Percentiles rank a stretch among this genome's conserved stretches.
Conservation (phyloP, 1,140 invertebrate species). For the Delia radicum region DNA sequence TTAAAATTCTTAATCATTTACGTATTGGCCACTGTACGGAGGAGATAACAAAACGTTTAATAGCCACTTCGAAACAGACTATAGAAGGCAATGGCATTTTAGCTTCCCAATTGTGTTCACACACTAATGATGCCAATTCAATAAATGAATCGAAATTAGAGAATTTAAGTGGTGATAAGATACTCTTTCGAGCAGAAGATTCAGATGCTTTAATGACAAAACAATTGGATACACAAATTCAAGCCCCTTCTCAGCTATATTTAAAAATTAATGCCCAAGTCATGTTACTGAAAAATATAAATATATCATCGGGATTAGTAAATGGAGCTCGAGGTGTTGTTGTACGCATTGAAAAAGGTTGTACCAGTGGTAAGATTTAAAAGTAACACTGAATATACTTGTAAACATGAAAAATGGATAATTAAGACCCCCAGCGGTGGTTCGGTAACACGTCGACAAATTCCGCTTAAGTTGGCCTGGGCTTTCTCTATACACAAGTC, state of each 20-base stretch:
- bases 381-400: slow-evolving; percentile 70
- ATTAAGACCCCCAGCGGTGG: slow-evolving; percentile 71
- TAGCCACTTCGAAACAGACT: slow-evolving; percentile 70
- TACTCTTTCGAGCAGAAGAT: slow-evolving; percentile 73
- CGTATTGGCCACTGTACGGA: slow-evolving; percentile 77
- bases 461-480: slow-evolving; percentile 92
- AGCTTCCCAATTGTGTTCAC: slow-evolving; percentile 88
- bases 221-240: slow-evolving; percentile 74
- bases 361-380: slow-evolving; percentile 87
- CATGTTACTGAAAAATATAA: slow-evolving; percentile 91
- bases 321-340: slow-evolving; percentile 92
- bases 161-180: slow-evolving; percentile 66
- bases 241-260: slow-evolving; percentile 69
- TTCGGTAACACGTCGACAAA: slow-evolving; percentile 65
- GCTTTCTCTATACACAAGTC: slow-evolving; percentile 97
- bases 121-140: slow-evolving; percentile 85
- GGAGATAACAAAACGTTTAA: slow-evolving; percentile 64
- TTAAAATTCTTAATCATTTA: slow-evolving; percentile 84
- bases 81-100: slow-evolving; percentile 85
- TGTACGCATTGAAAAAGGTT: slow-evolving; percentile 71
- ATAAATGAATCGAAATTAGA: slow-evolving; percentile 82
- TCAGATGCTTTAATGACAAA: slow-evolving; percentile 67
- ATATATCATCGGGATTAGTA: slow-evolving; percentile 79
- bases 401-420: slow-evolving; percentile 79
- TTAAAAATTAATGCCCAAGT: slow-evolving; percentile 86